Evolutionary conservation across 64 coral and sea anemone species (phyloP).

Genomic region (Catalaphyllia jardinei): DNA sequence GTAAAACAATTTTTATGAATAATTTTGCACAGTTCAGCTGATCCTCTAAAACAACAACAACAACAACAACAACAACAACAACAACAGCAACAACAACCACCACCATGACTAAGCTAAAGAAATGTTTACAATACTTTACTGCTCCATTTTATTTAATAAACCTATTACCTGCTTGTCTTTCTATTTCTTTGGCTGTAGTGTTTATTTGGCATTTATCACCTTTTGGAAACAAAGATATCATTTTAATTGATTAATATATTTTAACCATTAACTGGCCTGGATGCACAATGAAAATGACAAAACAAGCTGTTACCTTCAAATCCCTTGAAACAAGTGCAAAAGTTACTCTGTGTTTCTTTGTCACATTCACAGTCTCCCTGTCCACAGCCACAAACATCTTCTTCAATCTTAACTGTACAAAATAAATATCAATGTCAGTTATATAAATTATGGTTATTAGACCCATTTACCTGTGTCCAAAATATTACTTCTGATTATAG

Average conservation of each 20-base stretch:
- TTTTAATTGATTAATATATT: background rate
- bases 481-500: too few relatives aligned
- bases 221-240: background rate
- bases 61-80: background rate
- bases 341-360: slow-evolving; percentile 27
- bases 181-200: slow-evolving; percentile 9
- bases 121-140: background rate
- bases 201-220: slow-evolving; percentile 36
- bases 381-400: slow-evolving; percentile 23
- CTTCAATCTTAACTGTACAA: background rate
- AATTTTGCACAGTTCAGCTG: too few relatives aligned
- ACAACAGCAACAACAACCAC: background rate
- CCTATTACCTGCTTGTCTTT: background rate
- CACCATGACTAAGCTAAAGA: background rate
- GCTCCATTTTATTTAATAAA: too few relatives aligned
- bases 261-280: too few relatives aligned
- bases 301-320: slow-evolving; percentile 23
- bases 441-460: too few relatives aligned
- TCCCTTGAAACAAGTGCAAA: slow-evolving; percentile 15
- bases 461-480: too few relatives aligned
- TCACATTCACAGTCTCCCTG: slow-evolving; percentile 14
- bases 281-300: background rate
- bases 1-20: too few relatives aligned
- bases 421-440: background rate
- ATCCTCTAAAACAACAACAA: background rate